These are phyloP conservation scores for Aegotheles bennettii DNA, from an alignment of 2,113 vertebrate species.

Conservation along the genomic window DNA sequence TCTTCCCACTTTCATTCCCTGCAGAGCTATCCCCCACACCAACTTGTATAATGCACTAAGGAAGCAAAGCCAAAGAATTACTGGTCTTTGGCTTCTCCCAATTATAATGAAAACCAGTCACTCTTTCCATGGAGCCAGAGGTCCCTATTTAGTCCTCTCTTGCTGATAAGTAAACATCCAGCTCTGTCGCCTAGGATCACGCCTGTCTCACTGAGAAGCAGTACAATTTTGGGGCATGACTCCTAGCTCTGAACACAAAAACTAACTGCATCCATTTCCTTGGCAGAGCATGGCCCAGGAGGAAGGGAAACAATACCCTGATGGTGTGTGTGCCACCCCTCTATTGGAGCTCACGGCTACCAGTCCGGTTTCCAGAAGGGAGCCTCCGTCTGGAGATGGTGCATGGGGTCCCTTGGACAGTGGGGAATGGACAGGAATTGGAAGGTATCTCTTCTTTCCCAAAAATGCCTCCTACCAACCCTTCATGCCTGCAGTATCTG, in stretches of 20 bases:
- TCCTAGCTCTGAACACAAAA: neutral
- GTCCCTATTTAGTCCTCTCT: neutral
- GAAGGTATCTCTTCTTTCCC: neutral
- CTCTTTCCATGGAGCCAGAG: neutral
- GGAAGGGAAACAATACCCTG: neutral
- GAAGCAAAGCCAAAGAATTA: neutral
- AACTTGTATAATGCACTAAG: neutral
- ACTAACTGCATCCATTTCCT: neutral
- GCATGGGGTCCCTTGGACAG: neutral
- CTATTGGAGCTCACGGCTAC: neutral
- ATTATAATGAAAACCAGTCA: neutral
- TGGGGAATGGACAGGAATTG: rapidly evolving
- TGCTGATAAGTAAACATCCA: neutral
- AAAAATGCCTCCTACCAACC: neutral
- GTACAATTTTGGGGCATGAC: neutral
- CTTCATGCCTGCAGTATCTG: neutral
- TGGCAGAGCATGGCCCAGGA: neutral
- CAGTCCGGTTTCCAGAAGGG: neutral
- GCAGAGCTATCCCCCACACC: neutral
- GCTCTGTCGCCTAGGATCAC: neutral
- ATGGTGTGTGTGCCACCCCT: neutral
- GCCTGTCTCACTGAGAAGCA: neutral
- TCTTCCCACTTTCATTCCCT: neutral
- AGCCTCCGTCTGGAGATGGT: neutral
- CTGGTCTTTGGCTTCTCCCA: neutral